phyloP scores from a whole-genome alignment of 2,797 vertebrate genomes.

The Coregonus suidteri region DNA sequence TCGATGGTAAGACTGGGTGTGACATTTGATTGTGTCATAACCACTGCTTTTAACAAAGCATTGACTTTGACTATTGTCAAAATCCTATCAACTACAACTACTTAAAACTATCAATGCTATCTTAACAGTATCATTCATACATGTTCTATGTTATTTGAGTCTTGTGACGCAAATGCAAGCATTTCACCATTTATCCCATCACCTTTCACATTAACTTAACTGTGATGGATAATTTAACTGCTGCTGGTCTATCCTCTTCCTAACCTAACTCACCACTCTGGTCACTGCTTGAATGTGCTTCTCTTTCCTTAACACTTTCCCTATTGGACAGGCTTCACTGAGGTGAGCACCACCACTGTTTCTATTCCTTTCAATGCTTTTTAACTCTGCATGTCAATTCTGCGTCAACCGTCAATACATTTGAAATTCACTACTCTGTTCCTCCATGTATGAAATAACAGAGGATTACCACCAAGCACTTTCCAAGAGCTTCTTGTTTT shows the following conservation, averaged over 20 bases:
- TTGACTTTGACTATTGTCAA: constrained; percentile 5
- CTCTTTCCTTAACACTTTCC: constrained; percentile 82
- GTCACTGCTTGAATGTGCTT: constrained; percentile 70
- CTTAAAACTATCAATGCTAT: too few species aligned
- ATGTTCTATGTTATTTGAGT: neutral
- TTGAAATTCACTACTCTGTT: neutral
- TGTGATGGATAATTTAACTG: constrained; percentile 18
- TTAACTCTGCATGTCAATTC: neutral
- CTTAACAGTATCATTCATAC: neutral
- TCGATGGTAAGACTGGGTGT: constrained; percentile 82
- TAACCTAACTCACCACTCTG: constrained; percentile 72
- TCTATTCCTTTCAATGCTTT: neutral
- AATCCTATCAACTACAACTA: neutral
- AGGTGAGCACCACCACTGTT: constrained; percentile 83
- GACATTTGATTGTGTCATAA: neutral
- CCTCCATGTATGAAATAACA: constrained; percentile 42
- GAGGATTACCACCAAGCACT: constrained; percentile 55
- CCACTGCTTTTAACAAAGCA: neutral
- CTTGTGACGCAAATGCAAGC: constrained; percentile 11
- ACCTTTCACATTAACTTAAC: neutral
- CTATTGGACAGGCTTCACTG: constrained; percentile 93
- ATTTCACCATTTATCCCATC: neutral
- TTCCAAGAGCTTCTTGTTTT: constrained; percentile 8
- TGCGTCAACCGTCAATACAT: neutral
- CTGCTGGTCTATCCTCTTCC: constrained; percentile 48